Conservation (phyloP, 2,888 invertebrate genomes). For the Papilio gigon region DNA sequence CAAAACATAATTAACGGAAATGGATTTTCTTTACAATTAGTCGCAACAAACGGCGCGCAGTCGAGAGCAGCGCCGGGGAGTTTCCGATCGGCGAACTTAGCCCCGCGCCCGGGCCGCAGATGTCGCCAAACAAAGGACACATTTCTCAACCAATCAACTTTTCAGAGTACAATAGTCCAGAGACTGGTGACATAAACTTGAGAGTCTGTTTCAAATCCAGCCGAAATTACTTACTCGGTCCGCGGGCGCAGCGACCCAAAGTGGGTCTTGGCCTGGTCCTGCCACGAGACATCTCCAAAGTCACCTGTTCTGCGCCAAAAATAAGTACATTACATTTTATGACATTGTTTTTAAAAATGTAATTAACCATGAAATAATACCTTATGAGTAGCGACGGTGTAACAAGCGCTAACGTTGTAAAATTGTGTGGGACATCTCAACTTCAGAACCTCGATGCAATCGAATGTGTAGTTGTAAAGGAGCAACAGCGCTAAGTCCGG, state of each 20-base stretch:
- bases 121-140: slow-evolving; percentile 22
- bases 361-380: background rate
- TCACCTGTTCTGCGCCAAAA: too few relatives aligned
- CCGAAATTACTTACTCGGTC: too few relatives aligned
- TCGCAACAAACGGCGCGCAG: slow-evolving; percentile 14
- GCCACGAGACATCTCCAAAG: too few relatives aligned
- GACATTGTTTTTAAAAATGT: background rate
- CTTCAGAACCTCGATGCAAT: background rate
- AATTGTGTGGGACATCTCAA: background rate
- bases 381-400: background rate
- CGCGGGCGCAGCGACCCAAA: too few relatives aligned
- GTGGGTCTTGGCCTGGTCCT: too few relatives aligned
- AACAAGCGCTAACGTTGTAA: background rate
- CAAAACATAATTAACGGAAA: slow-evolving; percentile 19
- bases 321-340: background rate
- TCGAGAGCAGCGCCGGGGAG: background rate
- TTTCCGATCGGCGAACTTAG: slow-evolving; percentile 25
- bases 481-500: background rate
- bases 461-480: slow-evolving; percentile 5
- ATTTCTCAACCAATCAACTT: slow-evolving; percentile 20
- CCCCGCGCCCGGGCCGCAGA: slow-evolving; percentile 11
- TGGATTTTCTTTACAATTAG: slow-evolving; percentile 29
- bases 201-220: background rate
- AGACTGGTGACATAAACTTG: background rate
- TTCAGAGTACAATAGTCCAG: slow-evolving; percentile 10